phyloP scores from a whole-genome alignment of 2,888 invertebrate species.

The Anticlea derivata region DNA sequence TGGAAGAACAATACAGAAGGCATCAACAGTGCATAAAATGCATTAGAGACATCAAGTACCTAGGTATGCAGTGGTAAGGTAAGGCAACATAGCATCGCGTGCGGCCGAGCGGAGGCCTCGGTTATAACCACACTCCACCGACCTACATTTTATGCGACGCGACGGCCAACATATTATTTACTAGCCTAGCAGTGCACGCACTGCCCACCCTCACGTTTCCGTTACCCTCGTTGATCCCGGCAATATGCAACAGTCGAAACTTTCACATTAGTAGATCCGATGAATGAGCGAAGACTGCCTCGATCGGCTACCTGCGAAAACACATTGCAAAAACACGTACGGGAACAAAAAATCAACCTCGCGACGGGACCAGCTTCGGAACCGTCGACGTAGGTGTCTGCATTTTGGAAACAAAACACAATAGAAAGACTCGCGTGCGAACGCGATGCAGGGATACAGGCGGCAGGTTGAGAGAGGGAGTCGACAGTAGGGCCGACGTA shows the following conservation, averaged over 20 bases:
- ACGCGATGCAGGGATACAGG: constrained; percentile 75
- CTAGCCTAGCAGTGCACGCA: constrained; percentile 64
- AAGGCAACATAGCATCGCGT: constrained; percentile 64
- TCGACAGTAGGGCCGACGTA: constrained; percentile 77
- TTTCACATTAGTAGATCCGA: constrained; percentile 38
- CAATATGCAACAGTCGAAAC: constrained; percentile 30
- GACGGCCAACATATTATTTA: constrained; percentile 71
- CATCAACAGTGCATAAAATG: constrained; percentile 53
- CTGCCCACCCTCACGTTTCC: constrained; percentile 53
- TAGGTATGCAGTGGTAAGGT: constrained; percentile 46
- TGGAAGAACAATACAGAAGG: constrained; percentile 54
- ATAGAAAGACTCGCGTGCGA: constrained; percentile 79
- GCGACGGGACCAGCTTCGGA: constrained; percentile 68
- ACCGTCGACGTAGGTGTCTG: constrained; percentile 76
- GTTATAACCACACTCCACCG: constrained; percentile 72
- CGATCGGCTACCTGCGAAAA: constrained; percentile 76
- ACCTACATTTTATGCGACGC: constrained; percentile 82
- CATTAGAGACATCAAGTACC: constrained; percentile 36
- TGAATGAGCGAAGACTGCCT: constrained; percentile 55
- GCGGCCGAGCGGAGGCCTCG: constrained; percentile 58
- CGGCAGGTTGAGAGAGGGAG: constrained; percentile 80
- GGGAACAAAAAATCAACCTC: constrained; percentile 75
- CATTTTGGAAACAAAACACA: constrained; percentile 83
- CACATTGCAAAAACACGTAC: constrained; percentile 70
- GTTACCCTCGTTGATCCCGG: constrained; percentile 47